Base-by-base conservation (phyloP, 1,140 invertebrate species). In the Eueides isabella region DNA sequence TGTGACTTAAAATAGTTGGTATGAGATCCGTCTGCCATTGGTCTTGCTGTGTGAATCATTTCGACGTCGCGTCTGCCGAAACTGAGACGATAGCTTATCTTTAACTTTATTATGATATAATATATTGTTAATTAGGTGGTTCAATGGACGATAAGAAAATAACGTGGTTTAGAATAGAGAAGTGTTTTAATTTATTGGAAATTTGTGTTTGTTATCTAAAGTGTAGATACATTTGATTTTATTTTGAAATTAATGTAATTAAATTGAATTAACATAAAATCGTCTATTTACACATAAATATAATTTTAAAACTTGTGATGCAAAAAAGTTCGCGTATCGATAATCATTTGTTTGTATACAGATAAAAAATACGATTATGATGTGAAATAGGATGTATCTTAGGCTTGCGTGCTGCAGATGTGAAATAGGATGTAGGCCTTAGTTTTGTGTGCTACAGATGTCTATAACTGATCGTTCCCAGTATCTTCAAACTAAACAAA, bases 11-110 rank as follows among this genome's bases (percentile, higher is more conserved):
- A 73, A 73, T 77, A 73, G 75, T 71, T 61, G 28, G 69, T 72
- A 41, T 23, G 66, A 61, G 68, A 67, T 61, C 33, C 33, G 69
- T 71, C 69, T 67, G 69, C 64, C 64, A 71, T 61, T 72, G 70
- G 72, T 76, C 75, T 77, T 69, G 31, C 31, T 48, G 66, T 31
- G 61, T 75, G 73, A 75, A 30, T 75, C 73, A 75, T 67, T 35
- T 1, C 35, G 38, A 67, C 67, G 48, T 55, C 23, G 48, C 48
- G 75, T 73, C 75, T 77, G 28, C 75, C 67, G 62, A 66, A 75
- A 67, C 72, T 62, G 28, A 63, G 72, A 63, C 63, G 61, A 71
- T 75, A 71, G 28, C 67, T 75, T 75, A 75, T 75, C 73, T 61
- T 55, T 11, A 23, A 63, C 16, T 31, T 63, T n/a, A n/a, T 30